Evolutionary conservation across 2,888 invertebrate genomes (phyloP), one percentile per base, ranked within the genome.

Genomic region (Seira musarum): DNA sequence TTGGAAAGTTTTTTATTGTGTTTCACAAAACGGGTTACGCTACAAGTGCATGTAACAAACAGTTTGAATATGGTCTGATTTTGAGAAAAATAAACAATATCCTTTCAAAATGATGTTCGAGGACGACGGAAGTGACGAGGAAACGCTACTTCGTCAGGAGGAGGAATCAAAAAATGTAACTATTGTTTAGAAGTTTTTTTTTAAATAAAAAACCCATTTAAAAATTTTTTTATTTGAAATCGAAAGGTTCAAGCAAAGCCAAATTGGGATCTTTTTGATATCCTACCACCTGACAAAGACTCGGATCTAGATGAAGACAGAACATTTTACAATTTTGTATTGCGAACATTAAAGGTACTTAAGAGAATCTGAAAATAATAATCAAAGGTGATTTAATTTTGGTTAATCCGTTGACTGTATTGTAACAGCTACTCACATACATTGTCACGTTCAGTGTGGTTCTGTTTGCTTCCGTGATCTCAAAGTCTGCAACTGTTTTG

Each of bases 191-290:
- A n/a, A n/a, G n/a, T n/a, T n/a, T n/a, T n/a, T n/a, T n/a, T n/a
- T n/a, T n/a, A n/a, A n/a, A n/a, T n/a, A n/a, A n/a, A n/a, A n/a
- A n/a, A n/a, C n/a, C n/a, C n/a, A n/a, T n/a, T n/a, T n/a, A n/a
- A n/a, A n/a, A n/a, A n/a, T n/a, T n/a, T n/a, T n/a, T n/a, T n/a
- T 2, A 61, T 61, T 17, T 17, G 2, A 2, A 25, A n/a, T 8
- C 30, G 30, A 30, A 63, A 63, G 17, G 1, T 35, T 15, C 63
- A 64, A 46, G 13, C 53, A 40, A 57, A 25, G 49, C 63, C 40
- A 22, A 49, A 67, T 19, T 90, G 90, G 90, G 90, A 90, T 85
- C 88, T 90, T 22, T 90, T 90, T 85, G 88, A 89, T 49, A 86
- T 88, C 24, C 85, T 89, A 40, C 90, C 90, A 10, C 89, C 89